A percentile compares a stretch with the other conserved stretches of the same genome.
phyloP scores from a whole-genome alignment of 2,888 invertebrate species.

The Syrista parreyssii region DNA sequence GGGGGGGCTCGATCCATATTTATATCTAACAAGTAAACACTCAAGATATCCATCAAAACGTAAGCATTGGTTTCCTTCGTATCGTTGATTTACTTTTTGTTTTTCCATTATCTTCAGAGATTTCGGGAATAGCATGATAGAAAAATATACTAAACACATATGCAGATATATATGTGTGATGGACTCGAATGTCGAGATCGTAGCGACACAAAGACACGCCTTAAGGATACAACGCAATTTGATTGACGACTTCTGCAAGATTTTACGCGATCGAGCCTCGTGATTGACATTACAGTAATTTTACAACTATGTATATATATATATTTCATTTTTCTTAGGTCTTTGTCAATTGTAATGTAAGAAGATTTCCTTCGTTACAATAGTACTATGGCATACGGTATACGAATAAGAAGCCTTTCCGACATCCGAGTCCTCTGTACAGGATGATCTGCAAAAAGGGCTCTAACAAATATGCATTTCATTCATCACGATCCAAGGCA shows the following conservation, averaged over 20 bases:
- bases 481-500: not conserved
- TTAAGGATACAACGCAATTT: not conserved
- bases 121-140: slow-evolving; percentile 23
- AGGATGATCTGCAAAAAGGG: slow-evolving; percentile 49
- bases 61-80: slow-evolving; percentile 8
- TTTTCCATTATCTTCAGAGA: not conserved
- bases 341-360: not conserved
- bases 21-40: not conserved
- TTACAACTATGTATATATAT: not conserved
- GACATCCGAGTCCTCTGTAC: slow-evolving; percentile 47
- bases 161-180: slow-evolving; percentile 26
- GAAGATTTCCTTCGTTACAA: not conserved
- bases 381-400: slow-evolving; percentile 19
- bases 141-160: slow-evolving; percentile 51
- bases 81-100: slow-evolving; percentile 11
- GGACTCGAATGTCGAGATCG: slow-evolving; percentile 35
- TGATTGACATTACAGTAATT: not conserved
- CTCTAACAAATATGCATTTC: slow-evolving; percentile 37
- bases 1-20: not conserved
- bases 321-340: slow-evolving; percentile 7
- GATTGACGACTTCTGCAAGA: not conserved
- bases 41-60: not conserved
- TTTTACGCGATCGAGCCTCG: not conserved
- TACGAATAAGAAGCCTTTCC: slow-evolving; percentile 28
- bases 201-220: not conserved